Conservation (phyloP, 2,113 vertebrate genomes). For the Muscicapa adusta region DNA sequence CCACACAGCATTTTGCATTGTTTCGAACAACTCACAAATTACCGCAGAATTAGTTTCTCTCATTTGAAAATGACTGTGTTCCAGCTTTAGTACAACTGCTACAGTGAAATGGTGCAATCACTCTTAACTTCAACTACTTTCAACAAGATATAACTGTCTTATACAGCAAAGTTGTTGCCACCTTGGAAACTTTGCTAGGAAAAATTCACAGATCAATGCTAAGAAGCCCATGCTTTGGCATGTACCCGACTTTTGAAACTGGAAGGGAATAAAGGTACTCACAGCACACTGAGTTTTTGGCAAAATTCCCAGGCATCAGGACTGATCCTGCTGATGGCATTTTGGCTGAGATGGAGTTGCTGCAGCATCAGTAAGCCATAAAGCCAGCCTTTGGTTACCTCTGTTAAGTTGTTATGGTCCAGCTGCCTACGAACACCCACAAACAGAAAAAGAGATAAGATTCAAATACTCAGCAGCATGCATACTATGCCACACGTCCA, state of each 20-base stretch:
- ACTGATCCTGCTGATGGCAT: constrained; percentile 89
- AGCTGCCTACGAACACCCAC: constrained; percentile 80
- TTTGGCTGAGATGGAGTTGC: constrained; percentile 93
- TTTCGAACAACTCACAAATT: background rate
- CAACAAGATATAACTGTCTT: background rate
- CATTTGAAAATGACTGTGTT: constrained; percentile 12
- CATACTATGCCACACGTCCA: background rate
- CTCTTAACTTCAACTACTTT: background rate
- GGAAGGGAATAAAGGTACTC: constrained; percentile 75
- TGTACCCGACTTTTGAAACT: constrained; percentile 39
- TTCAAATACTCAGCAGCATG: background rate
- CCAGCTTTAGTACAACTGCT: background rate
- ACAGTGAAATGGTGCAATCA: background rate
- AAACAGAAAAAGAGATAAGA: background rate
- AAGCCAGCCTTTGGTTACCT: constrained; percentile 95
- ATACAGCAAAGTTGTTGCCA: constrained; percentile 26
- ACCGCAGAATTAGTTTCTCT: background rate
- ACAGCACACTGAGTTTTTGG: constrained; percentile 96
- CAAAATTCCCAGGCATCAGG: constrained; percentile 97
- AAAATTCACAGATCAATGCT: constrained; percentile 72
- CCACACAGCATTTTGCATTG: background rate
- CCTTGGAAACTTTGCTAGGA: constrained; percentile 73
- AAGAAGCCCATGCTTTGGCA: constrained; percentile 70
- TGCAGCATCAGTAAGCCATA: constrained; percentile 92
- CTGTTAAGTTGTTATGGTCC: constrained; percentile 95